A percentile compares a stretch with the other conserved stretches of the same genome.
Conservation (phyloP, 2,888 invertebrate species). For the Steinernema hermaphroditum region DNA sequence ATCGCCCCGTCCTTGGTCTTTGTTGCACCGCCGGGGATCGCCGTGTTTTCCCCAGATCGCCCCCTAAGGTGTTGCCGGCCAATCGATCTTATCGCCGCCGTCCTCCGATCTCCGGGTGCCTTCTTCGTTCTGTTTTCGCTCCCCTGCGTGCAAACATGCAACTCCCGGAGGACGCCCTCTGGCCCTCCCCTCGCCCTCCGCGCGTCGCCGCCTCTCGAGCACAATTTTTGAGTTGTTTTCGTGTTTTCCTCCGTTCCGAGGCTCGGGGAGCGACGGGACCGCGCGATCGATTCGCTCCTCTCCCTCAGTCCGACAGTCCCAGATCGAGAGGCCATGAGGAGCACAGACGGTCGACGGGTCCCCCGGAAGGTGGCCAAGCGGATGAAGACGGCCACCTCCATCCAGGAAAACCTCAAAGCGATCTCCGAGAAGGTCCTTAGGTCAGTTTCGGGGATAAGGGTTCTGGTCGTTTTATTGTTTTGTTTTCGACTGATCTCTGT, state of each 20-base stretch:
- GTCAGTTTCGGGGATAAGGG: background rate
- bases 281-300: constrained; percentile 5
- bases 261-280: background rate
- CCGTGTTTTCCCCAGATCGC: no score
- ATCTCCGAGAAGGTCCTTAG: constrained; percentile 26
- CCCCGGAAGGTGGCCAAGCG: constrained; percentile 11
- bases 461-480: background rate
- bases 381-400: background rate
- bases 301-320: background rate
- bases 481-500: background rate
- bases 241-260: background rate
- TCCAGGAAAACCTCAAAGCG: constrained; percentile 19
- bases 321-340: background rate
- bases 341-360: background rate
- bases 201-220: background rate
- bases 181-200: background rate
- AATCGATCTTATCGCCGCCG: background rate
- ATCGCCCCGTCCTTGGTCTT: background rate
- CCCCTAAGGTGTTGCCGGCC: background rate
- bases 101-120: background rate
- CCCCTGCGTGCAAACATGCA: background rate
- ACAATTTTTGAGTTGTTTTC: constrained; percentile 1
- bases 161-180: background rate
- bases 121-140: background rate
- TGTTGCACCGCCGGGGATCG: no score